Percentiles rank a stretch among this genome's conserved stretches.
Conservation (phyloP, 2,888 invertebrate genomes). For the Pseudococcus longispinus region DNA sequence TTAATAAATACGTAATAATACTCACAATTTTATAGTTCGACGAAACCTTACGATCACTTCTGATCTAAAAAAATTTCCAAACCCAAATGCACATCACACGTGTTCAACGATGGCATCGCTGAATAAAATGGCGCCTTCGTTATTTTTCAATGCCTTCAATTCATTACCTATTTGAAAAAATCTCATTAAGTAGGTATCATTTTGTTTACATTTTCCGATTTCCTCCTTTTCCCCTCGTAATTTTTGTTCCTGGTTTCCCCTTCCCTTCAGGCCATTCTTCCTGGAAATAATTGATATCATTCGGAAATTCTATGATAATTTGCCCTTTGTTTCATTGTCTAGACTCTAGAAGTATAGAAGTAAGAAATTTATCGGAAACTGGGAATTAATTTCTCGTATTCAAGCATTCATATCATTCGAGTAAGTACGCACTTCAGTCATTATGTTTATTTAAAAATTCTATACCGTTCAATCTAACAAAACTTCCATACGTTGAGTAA, state of each 20-base stretch:
- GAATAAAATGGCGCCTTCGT: background rate
- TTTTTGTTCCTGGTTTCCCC: too few relatives aligned
- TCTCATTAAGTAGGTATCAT: background rate
- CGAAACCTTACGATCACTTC: background rate
- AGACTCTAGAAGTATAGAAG: too few relatives aligned
- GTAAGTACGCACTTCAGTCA: background rate
- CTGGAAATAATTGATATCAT: background rate
- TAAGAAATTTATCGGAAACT: background rate
- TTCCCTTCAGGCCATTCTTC: background rate
- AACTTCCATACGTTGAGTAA: background rate
- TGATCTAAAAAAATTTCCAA: background rate
- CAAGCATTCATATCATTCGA: background rate
- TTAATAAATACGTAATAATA: background rate
- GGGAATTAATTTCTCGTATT: background rate
- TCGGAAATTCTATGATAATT: background rate
- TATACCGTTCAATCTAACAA: background rate
- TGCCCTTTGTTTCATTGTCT: background rate
- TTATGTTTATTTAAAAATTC: background rate
- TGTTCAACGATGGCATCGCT: conserved; percentile 32
- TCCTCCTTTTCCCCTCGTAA: background rate
- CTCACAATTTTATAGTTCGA: background rate
- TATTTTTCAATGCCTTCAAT: background rate
- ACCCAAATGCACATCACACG: background rate
- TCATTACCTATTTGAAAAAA: background rate
- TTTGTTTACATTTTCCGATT: background rate